A percentile compares a stretch with the other conserved stretches of the same genome.
Conservation (phyloP, 2,888 invertebrate genomes). For the Lissonota sp. region DNA sequence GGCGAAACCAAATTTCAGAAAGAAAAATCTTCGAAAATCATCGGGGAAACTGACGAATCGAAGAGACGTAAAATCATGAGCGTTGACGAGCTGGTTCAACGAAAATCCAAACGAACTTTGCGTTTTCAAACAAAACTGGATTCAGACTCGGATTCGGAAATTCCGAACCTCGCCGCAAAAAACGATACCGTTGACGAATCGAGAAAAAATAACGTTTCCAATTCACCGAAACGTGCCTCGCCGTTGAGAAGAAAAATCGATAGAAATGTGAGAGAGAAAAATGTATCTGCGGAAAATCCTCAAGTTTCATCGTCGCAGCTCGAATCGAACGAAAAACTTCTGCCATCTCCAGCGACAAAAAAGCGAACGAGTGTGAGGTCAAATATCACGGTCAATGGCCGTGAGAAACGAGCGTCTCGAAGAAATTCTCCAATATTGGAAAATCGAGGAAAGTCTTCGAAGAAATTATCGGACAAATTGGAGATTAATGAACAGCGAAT, state of each 20-base stretch:
- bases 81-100: not conserved
- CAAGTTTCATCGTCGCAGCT: not conserved
- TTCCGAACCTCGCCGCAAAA: too few relatives aligned
- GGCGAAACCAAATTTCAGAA: too few relatives aligned
- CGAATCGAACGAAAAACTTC: not conserved
- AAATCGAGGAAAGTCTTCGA: too few relatives aligned
- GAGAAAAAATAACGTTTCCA: not conserved
- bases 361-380: too few relatives aligned
- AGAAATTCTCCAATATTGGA: too few relatives aligned
- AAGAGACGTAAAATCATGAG: not conserved
- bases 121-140: not conserved
- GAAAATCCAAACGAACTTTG: too few relatives aligned
- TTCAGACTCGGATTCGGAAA: slow-evolving; percentile 22
- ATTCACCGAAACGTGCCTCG: not conserved
- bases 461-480: too few relatives aligned
- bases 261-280: not conserved
- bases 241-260: not conserved
- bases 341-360: too few relatives aligned
- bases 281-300: too few relatives aligned
- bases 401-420: too few relatives aligned
- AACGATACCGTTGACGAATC: not conserved
- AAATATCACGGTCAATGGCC: too few relatives aligned
- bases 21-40: not conserved
- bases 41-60: not conserved
- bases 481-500: too few relatives aligned